Percentiles rank a stretch among this genome's conserved stretches.
Evolutionary conservation across 2,797 vertebrate genomes (phyloP).

Genomic region (Holocentrus rufus): DNA sequence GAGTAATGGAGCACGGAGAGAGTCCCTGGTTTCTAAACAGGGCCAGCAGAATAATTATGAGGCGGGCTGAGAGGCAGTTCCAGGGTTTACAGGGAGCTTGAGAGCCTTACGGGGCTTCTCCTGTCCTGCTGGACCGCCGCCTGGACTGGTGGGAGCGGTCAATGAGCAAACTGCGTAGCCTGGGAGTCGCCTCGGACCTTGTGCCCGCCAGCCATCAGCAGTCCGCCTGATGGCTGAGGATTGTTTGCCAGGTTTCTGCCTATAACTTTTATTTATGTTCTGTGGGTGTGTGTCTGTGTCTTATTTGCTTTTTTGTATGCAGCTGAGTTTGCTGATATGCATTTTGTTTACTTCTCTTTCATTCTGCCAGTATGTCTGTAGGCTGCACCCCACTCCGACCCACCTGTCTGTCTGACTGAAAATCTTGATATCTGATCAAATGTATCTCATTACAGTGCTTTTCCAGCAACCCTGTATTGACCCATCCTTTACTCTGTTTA

Average conservation of each 20-base stretch:
- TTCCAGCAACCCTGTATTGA: conserved; percentile 58
- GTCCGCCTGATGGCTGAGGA: not conserved
- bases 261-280: conserved; percentile 11
- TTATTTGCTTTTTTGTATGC: conserved; percentile 1
- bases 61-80: conserved; percentile 54
- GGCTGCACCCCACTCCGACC: conserved; percentile 35
- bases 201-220: not conserved
- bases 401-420: conserved; percentile 49
- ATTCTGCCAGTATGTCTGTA: conserved; percentile 35
- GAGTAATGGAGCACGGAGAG: conserved; percentile 69
- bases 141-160: conserved; percentile 58
- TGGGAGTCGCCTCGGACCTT: conserved; percentile 10
- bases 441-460: conserved; percentile 56
- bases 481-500: conserved; percentile 53
- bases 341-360: conserved; percentile 29
- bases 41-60: conserved; percentile 77
- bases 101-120: conserved; percentile 49
- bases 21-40: conserved; percentile 66
- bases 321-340: conserved; percentile 4
- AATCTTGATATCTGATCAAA: conserved; percentile 54
- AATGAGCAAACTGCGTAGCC: conserved; percentile 24
- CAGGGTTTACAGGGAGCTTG: conserved; percentile 47
- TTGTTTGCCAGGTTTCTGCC: not conserved
- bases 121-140: conserved; percentile 59
- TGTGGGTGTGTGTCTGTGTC: not conserved